These are phyloP conservation scores for Aphrophora alni DNA, from an alignment of 2,888 invertebrate genomes.

Conservation along the genomic window DNA sequence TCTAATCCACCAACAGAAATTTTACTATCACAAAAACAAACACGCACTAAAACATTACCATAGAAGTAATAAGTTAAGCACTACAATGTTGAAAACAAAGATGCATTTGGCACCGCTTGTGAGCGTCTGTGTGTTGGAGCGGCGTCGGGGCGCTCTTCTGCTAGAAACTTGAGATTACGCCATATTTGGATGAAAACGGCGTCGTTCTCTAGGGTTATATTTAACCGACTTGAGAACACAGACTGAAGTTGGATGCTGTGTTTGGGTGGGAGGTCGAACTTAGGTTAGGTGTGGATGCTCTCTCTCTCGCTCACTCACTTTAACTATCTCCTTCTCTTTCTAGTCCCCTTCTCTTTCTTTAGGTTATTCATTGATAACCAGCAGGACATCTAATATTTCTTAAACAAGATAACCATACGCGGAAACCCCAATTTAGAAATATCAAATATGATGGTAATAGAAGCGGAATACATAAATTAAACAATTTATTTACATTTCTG, in stretches of 20 bases:
- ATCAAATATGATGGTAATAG: too few species aligned
- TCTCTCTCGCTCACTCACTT: not conserved
- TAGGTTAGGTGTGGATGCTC: conserved; percentile 16
- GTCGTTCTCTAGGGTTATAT: conserved; percentile 43
- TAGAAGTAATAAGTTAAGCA: not conserved
- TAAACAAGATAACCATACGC: not conserved
- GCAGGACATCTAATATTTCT: conserved; percentile 19
- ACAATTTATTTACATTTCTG: too few species aligned
- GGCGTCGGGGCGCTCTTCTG: conserved; percentile 40
- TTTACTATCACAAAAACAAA: not conserved
- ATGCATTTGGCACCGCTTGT: conserved; percentile 19
- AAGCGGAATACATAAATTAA: too few species aligned
- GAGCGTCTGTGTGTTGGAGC: conserved; percentile 24
- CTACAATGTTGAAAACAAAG: not conserved
- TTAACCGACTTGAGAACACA: conserved; percentile 40
- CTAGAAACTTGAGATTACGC: conserved; percentile 71
- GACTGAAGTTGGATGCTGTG: conserved; percentile 33
- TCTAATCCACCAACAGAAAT: not conserved
- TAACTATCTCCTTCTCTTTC: not conserved
- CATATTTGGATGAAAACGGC: conserved; percentile 62
- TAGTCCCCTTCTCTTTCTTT: not conserved
- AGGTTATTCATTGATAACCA: conserved; percentile 31
- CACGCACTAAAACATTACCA: not conserved
- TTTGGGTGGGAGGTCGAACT: conserved; percentile 15
- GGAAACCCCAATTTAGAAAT: not conserved